Evolutionary conservation across 2,113 vertebrate genomes (phyloP).

Genomic region (Zapus hudsonius): DNA sequence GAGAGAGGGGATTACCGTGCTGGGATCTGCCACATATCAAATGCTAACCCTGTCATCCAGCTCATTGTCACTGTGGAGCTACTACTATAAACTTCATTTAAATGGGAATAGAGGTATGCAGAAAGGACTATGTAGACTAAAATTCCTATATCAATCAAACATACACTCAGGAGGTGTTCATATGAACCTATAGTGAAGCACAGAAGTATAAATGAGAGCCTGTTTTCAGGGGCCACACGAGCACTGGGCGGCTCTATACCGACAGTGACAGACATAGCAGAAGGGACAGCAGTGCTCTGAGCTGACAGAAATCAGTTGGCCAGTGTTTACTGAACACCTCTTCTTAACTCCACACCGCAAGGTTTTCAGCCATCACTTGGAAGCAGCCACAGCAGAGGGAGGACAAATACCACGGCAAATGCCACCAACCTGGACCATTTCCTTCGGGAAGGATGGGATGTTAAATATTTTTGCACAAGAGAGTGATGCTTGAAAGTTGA

Average conservation of each 20-base stretch:
- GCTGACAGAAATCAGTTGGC: neutral
- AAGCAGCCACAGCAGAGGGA: neutral
- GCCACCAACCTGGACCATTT: neutral
- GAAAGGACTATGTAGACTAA: neutral
- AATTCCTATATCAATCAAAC: neutral
- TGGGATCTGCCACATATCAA: fast-evolving
- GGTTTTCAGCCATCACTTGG: neutral
- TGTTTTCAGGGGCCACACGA: neutral
- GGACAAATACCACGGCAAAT: neutral
- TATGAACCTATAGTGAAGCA: neutral
- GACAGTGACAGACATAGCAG: neutral
- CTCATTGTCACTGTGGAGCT: neutral
- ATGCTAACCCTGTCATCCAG: neutral
- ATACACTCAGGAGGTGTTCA: neutral
- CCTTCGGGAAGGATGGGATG: neutral
- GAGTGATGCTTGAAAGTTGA: neutral
- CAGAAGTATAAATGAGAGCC: neutral
- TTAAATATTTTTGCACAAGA: neutral
- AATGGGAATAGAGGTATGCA: neutral
- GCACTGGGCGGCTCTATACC: fast-evolving
- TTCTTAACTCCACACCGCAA: neutral
- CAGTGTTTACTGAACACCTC: neutral
- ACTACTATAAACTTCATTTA: neutral
- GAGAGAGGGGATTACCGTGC: too few species aligned
- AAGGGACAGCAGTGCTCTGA: neutral